Evolutionary conservation across 1,140 invertebrate genomes (phyloP).

Genomic region (Eriocheir sinensis): DNA sequence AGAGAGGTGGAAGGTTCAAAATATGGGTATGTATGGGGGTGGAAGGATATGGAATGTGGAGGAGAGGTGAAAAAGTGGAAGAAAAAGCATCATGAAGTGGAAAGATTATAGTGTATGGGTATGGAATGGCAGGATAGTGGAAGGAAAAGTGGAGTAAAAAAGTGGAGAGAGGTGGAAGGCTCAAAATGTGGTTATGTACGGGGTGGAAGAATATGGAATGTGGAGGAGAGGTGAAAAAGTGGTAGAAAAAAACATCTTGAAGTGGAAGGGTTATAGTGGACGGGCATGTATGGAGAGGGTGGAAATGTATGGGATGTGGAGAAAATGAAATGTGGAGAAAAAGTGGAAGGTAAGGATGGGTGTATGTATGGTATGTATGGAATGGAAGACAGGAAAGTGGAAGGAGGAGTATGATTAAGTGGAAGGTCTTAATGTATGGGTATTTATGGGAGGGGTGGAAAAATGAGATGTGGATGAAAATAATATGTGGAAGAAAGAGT

Average conservation of each 20-base stretch:
- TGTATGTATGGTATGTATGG: too few relatives aligned
- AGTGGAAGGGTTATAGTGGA: too few relatives aligned
- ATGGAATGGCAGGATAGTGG: background rate
- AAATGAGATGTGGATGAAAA: background rate
- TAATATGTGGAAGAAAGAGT: background rate
- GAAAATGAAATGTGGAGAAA: too few relatives aligned
- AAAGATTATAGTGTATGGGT: background rate
- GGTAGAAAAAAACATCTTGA: too few relatives aligned
- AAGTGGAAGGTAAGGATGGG: too few relatives aligned
- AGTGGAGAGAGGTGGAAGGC: background rate
- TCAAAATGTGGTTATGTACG: background rate
- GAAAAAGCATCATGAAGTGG: background rate
- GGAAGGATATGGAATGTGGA: background rate
- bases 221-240: background rate
- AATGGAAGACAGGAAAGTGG: too few relatives aligned
- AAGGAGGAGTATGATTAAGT: too few relatives aligned
- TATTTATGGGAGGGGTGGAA: background rate
- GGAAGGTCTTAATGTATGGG: too few relatives aligned
- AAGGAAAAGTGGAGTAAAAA: background rate
- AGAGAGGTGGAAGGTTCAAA: background rate
- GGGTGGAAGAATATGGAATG: background rate
- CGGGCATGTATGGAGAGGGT: too few relatives aligned
- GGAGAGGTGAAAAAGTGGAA: too few relatives aligned
- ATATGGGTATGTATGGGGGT: background rate
- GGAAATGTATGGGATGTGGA: too few relatives aligned